phyloP scores from a whole-genome alignment of 2,888 invertebrate species.

The Acanthosepion lycidas region DNA sequence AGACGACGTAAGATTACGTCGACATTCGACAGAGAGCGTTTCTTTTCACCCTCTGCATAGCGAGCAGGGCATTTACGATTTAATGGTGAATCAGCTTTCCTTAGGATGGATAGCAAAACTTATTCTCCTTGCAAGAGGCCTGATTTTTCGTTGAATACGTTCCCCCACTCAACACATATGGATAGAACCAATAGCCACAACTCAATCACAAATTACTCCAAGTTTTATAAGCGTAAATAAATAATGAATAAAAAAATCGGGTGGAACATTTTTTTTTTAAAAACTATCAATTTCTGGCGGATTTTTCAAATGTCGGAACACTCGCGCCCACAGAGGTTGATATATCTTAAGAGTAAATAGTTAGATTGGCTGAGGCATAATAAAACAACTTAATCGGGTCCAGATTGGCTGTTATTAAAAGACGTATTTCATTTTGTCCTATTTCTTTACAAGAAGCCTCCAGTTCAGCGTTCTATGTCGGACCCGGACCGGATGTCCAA shows the following conservation, averaged over 20 bases:
- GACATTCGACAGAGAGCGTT: background rate
- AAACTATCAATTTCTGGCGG: background rate
- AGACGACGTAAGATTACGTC: background rate
- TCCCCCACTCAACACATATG: no score
- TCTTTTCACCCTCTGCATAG: background rate
- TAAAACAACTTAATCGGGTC: background rate
- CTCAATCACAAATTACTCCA: no score
- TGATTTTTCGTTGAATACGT: no score
- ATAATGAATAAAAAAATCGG: background rate
- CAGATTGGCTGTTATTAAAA: background rate
- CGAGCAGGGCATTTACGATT: background rate
- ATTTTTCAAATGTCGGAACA: background rate
- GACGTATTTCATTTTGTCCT: background rate
- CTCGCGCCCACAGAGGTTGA: background rate
- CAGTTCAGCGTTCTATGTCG: background rate
- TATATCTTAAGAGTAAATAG: background rate
- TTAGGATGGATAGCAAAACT: background rate
- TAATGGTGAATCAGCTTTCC: no score
- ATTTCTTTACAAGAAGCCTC: background rate
- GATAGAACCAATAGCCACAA: background rate
- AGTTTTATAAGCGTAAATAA: no score
- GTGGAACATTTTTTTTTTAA: background rate
- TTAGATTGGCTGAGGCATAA: background rate
- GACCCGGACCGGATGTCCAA: background rate
- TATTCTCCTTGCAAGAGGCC: no score